Evolutionary conservation across 1,140 invertebrate genomes (phyloP).

Genomic region (Camponotus floridanus): DNA sequence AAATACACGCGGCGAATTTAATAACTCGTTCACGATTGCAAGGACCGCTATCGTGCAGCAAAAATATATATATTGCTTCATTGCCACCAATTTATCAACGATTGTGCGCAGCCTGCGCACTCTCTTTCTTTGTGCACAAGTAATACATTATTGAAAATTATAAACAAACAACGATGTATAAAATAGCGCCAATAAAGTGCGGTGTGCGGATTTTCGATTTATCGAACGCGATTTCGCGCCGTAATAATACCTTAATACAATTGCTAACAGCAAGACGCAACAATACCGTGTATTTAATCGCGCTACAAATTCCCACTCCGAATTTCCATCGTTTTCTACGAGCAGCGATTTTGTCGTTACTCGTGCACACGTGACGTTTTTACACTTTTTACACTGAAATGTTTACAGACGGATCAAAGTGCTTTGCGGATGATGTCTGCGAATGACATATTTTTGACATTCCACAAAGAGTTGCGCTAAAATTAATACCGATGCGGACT

Average conservation of each 20-base stretch:
- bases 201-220: conserved; percentile 57
- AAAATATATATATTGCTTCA: conserved; percentile 65
- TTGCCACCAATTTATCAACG: conserved; percentile 60
- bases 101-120: conserved; percentile 2
- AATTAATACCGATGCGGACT: not conserved
- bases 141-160: conserved; percentile 67
- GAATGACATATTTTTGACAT: not conserved
- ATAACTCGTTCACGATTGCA: conserved; percentile 48
- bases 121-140: conserved; percentile 15
- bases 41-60: conserved; percentile 40
- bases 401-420: not conserved
- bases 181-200: conserved; percentile 27
- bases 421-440: not conserved
- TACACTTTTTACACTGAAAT: not conserved
- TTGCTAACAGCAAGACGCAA: conserved; percentile 53
- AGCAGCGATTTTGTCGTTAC: not conserved
- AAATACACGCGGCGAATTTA: conserved; percentile 50
- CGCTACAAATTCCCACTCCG: not conserved
- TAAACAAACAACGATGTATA: conserved; percentile 44
- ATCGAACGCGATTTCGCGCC: conserved; percentile 43
- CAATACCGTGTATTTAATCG: conserved; percentile 55
- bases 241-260: conserved; percentile 60
- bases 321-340: conserved; percentile 31
- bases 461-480: not conserved
- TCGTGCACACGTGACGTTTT: not conserved